Base-by-base conservation (phyloP, 2,888 invertebrate species). In the Syritta pipiens region DNA sequence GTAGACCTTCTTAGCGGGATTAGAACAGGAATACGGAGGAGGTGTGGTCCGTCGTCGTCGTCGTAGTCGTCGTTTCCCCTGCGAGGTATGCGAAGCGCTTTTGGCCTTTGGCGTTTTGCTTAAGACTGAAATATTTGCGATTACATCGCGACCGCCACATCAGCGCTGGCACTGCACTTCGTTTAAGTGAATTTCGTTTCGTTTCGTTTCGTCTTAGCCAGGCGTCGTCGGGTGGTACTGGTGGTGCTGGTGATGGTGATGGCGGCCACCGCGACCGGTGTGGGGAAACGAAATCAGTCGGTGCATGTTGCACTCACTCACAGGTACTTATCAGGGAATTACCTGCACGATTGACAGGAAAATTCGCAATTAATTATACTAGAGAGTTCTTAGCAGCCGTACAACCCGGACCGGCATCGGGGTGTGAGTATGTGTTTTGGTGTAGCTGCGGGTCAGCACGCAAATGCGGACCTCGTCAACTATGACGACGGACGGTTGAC, bases 341-440 rank as follows among this genome's bases (percentile, higher is more conserved):
- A 79, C 79, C 79, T 79, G 79, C 79, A 79, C 79, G 79, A 79
- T 79, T 79, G 79, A 79, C 79, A 79, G 74, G 62, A 74, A 79
- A 79, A 79, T 79, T 79, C 67, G 74, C 79, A 74, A 79, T 79
- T 79, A 79, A 79, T 79, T 79, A 79, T 74, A 74, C 71, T 20
- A 62, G 59, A 59, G 65, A 65, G 53, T 59, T 71, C 65, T 60
- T 65, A 42, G 24, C 30, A 42, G 49, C 26, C 49, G 37, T 44
- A n/a, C n/a, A n/a, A n/a, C n/a, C n/a, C n/a, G n/a, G 26, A 19
- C 10, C 6, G 40, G 30, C 30, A 28, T 22, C 17, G 5, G 4
- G 4, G 51, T 28, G 55, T 55, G 35, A 35, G 42, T 74, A 35
- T 74, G 59, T 71, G 42, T 63, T 59, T 53, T 51, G 44, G 22